These are phyloP conservation scores for Argyrosomus regius DNA, from an alignment of 2,797 vertebrate genomes.

Conservation along the genomic window DNA sequence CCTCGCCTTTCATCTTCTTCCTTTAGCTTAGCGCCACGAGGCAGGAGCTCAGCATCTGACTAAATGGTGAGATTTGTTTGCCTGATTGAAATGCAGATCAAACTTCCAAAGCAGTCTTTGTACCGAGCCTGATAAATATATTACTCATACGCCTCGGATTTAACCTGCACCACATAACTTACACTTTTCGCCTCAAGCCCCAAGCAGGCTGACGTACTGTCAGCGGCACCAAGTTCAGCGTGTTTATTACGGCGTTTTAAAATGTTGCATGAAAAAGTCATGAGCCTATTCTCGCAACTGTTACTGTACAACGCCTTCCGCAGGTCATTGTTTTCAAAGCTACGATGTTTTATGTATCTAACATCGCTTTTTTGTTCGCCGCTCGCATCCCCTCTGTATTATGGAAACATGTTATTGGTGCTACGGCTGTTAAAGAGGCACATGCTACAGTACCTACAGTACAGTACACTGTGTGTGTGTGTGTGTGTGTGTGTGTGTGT, in stretches of 20 bases:
- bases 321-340: conserved; percentile 56
- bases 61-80: conserved; percentile 58
- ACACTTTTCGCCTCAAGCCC: background rate
- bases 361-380: conserved; percentile 10
- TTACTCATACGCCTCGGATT: background rate
- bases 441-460: conserved; percentile 23
- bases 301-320: conserved; percentile 28
- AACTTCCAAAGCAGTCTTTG: conserved; percentile 27
- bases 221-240: background rate
- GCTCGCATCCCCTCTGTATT: conserved; percentile 18
- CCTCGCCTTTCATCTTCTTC: conserved; percentile 53
- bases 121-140: conserved; percentile 9
- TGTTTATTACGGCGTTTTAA: conserved; percentile 39
- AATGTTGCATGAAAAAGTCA: conserved; percentile 61
- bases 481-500: background rate
- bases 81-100: conserved; percentile 55
- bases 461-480: background rate
- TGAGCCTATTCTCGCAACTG: conserved; percentile 33
- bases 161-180: background rate
- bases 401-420: conserved; percentile 38
- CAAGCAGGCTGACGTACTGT: background rate
- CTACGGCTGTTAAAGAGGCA: conserved; percentile 21
- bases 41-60: conserved; percentile 19
- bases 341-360: conserved; percentile 57
- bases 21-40: conserved; percentile 26